phyloP scores from a whole-genome alignment of 2,113 vertebrate genomes.

The Gracilinanus agilis region DNA sequence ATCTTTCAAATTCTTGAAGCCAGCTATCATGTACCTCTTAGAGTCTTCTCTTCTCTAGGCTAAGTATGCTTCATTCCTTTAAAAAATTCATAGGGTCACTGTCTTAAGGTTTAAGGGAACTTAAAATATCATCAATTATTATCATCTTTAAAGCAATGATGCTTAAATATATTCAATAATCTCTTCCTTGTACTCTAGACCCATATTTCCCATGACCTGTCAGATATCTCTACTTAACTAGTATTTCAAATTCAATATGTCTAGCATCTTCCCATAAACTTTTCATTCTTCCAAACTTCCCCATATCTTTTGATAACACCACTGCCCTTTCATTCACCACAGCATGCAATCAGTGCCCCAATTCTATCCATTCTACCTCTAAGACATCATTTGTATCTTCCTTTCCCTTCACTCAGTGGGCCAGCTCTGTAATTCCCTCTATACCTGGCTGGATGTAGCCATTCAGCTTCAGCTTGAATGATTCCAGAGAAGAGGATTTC shows the following conservation, averaged over 20 bases:
- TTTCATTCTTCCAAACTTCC: neutral
- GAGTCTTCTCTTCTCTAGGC: neutral
- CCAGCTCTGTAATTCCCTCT: neutral
- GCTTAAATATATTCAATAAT: neutral
- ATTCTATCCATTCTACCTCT: neutral
- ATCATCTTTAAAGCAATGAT: neutral
- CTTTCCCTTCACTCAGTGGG: neutral
- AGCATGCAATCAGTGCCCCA: neutral
- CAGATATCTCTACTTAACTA: neutral
- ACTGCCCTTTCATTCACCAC: neutral
- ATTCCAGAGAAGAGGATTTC: neutral
- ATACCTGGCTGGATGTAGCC: neutral
- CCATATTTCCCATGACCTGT: neutral
- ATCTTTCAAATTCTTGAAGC: neutral
- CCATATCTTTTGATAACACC: neutral
- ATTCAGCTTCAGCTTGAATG: neutral
- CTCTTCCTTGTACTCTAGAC: neutral
- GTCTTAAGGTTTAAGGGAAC: neutral
- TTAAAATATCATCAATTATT: neutral
- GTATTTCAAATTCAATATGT: neutral
- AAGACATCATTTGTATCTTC: neutral
- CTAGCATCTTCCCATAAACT: neutral
- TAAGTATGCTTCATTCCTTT: neutral
- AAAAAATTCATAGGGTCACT: neutral
- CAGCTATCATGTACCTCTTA: neutral